Conservation (phyloP, 2,113 vertebrate genomes). For the Pavo muticus region DNA sequence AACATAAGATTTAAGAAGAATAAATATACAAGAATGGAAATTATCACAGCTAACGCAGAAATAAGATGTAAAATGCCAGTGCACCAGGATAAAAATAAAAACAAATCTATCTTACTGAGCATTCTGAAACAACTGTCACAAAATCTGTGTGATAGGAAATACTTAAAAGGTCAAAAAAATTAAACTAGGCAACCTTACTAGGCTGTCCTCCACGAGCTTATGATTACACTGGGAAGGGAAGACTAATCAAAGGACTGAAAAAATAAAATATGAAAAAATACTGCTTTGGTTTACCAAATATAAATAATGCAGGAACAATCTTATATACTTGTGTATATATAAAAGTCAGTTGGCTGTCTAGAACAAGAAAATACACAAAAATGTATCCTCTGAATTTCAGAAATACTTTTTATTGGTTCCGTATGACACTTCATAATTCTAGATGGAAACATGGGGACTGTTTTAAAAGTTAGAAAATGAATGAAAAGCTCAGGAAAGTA, state of each 20-base stretch:
- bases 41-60: neutral
- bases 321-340: neutral
- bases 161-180: neutral
- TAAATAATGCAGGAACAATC: neutral
- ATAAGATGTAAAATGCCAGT: neutral
- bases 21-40: slow-evolving; percentile 4
- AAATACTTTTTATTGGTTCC: neutral
- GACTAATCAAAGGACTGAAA: neutral
- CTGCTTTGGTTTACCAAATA: neutral
- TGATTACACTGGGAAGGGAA: neutral
- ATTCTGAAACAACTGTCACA: neutral
- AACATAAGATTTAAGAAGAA: neutral
- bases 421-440: neutral
- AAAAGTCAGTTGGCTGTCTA: neutral
- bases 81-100: neutral
- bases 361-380: neutral
- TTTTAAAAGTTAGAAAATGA: neutral
- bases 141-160: neutral
- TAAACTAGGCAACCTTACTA: neutral
- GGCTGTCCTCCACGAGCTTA: neutral
- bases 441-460: neutral
- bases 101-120: neutral
- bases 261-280: neutral
- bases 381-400: neutral
- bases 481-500: neutral